Conservation (phyloP, 2,888 invertebrate species). For the Drosophila putrida region DNA sequence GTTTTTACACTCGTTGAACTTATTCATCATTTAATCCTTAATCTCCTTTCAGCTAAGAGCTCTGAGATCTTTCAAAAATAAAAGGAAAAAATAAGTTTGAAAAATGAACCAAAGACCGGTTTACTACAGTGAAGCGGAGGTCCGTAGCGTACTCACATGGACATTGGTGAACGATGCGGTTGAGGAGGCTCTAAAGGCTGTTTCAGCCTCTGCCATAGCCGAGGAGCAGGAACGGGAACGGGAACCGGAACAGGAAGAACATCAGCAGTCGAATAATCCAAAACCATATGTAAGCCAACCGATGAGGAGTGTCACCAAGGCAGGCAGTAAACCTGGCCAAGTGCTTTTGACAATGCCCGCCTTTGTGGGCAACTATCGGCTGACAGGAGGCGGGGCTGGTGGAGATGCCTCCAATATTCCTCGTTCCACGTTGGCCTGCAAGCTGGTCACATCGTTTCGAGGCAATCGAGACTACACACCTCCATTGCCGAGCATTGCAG, state of each 20-base stretch:
- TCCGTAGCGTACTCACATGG: constrained; percentile 85
- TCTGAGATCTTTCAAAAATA: background rate
- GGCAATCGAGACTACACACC: constrained; percentile 80
- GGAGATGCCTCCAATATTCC: constrained; percentile 61
- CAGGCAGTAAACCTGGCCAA: constrained; percentile 62
- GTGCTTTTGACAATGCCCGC: constrained; percentile 86
- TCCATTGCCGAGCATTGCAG: constrained; percentile 85
- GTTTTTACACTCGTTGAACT: background rate
- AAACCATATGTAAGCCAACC: constrained; percentile 79
- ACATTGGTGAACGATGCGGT: constrained; percentile 83
- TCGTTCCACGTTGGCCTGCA: constrained; percentile 85
- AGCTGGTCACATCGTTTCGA: constrained; percentile 86
- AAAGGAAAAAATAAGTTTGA: background rate
- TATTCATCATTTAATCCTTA: background rate
- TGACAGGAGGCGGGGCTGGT: constrained; percentile 26
- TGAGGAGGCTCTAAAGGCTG: constrained; percentile 84
- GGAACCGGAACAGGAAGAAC: background rate
- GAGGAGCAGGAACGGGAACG: background rate
- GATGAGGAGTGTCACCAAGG: constrained; percentile 76
- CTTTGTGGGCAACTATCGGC: constrained; percentile 84
- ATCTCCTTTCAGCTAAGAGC: background rate
- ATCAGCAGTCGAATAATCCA: background rate
- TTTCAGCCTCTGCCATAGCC: constrained; percentile 34
- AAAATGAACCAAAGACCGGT: constrained; percentile 37
- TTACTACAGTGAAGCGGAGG: constrained; percentile 82